Percentiles rank a stretch among this genome's conserved stretches.
Conservation (phyloP, 2,888 invertebrate species). For the Conomelus anceps region DNA sequence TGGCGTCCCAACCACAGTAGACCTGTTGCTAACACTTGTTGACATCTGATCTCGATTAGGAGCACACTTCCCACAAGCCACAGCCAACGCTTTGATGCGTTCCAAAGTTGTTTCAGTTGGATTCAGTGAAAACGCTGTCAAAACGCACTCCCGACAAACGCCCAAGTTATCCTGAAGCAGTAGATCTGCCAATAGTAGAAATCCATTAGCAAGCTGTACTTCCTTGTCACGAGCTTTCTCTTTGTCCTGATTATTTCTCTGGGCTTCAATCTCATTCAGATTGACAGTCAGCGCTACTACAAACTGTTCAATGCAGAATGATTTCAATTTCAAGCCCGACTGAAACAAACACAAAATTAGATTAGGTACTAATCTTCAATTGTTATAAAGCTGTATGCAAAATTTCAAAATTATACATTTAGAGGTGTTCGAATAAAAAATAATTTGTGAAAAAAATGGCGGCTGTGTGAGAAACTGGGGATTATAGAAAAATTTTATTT, state of each 20-base stretch:
- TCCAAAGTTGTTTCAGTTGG: conserved; percentile 57
- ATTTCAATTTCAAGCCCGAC: conserved; percentile 51
- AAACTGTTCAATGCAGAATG: conserved; percentile 64
- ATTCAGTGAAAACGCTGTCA: conserved; percentile 69
- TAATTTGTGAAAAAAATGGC: no score
- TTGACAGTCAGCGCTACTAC: conserved; percentile 67
- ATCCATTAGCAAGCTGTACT: conserved; percentile 53
- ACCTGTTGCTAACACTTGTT: not conserved
- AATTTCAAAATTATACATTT: no score
- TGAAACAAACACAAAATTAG: conserved; percentile 40
- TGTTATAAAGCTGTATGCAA: no score
- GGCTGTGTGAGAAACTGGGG: no score
- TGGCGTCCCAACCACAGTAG: no score
- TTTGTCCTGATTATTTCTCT: conserved; percentile 51
- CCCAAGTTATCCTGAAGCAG: conserved; percentile 54
- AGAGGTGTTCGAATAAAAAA: no score
- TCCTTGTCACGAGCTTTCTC: conserved; percentile 48
- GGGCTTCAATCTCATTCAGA: conserved; percentile 65
- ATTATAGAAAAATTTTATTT: no score
- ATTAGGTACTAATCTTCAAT: no score
- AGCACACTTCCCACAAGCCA: conserved; percentile 44
- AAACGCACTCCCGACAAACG: conserved; percentile 60
- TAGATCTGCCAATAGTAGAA: conserved; percentile 56
- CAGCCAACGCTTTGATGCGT: conserved; percentile 49
- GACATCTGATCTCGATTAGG: not conserved